phyloP scores from a whole-genome alignment of 2,113 vertebrate species.

The Solenodon paradoxus region DNA sequence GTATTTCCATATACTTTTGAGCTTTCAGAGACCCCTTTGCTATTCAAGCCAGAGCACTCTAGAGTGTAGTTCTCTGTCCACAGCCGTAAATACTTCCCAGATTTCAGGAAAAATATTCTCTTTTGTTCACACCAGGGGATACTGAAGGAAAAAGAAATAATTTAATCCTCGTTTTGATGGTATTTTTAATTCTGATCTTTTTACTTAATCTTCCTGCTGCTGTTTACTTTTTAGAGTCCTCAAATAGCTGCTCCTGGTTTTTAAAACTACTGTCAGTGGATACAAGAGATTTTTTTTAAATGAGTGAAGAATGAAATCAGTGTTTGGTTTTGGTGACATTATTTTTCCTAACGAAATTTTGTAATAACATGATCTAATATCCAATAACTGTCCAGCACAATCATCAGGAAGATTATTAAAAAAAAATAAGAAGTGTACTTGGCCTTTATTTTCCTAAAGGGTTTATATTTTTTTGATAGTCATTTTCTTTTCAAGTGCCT shows the following conservation, averaged over 20 bases:
- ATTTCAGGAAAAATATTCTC: background rate
- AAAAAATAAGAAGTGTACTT: background rate
- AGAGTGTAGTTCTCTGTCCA: background rate
- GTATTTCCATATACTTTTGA: background rate
- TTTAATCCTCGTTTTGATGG: background rate
- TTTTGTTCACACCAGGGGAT: background rate
- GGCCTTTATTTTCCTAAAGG: background rate
- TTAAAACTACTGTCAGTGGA: background rate
- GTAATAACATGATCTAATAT: background rate
- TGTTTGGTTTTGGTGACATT: background rate
- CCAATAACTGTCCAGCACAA: background rate
- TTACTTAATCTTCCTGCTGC: background rate
- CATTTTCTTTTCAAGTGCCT: background rate
- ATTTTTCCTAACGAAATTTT: background rate
- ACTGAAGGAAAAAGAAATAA: background rate
- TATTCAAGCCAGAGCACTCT: background rate
- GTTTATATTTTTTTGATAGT: conserved; percentile 1
- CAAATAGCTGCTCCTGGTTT: background rate
- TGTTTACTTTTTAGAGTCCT: conserved; percentile 6
- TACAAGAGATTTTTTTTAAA: background rate
- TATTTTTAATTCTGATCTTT: background rate
- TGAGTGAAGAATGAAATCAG: background rate
- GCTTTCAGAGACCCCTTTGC: background rate
- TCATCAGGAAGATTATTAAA: too few relatives aligned
- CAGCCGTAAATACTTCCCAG: background rate